Evolutionary conservation across 2,797 vertebrate species (phyloP).

Genomic region (Amblyraja radiata): DNA sequence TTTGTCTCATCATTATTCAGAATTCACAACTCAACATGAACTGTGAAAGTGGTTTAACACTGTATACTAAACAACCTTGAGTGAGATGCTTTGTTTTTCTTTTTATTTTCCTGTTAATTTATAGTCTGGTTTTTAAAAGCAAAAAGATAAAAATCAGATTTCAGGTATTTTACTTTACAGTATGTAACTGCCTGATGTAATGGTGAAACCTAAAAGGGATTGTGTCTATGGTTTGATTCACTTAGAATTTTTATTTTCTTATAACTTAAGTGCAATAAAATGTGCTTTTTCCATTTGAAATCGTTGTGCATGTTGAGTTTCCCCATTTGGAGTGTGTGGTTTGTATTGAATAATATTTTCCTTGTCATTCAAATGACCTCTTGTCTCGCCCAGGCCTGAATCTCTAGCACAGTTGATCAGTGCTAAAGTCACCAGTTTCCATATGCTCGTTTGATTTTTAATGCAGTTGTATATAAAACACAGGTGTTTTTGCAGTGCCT

Average conservation of each 20-base stretch:
- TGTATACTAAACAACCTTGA: slow-evolving; percentile 94
- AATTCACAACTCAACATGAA: slow-evolving; percentile 98
- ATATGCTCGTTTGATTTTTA: neutral
- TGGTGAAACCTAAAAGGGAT: slow-evolving; percentile 97
- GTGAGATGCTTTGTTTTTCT: slow-evolving; percentile 66
- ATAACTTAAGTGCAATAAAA: slow-evolving; percentile 99
- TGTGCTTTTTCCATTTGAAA: slow-evolving; percentile 76
- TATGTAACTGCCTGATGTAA: slow-evolving; percentile 97
- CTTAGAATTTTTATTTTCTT: slow-evolving; percentile 99
- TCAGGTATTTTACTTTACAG: slow-evolving; percentile 91
- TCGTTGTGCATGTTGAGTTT: slow-evolving; percentile 59
- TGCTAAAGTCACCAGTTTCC: neutral
- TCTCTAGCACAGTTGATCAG: neutral
- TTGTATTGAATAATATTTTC: neutral
- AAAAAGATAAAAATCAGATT: slow-evolving; percentile 82
- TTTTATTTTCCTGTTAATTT: slow-evolving; percentile 82
- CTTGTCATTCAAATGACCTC: neutral
- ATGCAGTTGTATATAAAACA: neutral
- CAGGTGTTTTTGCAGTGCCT: neutral
- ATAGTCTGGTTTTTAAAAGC: slow-evolving; percentile 85
- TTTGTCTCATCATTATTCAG: slow-evolving; percentile 93
- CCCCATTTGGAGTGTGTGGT: slow-evolving; percentile 33
- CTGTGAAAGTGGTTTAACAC: slow-evolving; percentile 99
- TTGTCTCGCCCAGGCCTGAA: neutral
- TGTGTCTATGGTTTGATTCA: slow-evolving; percentile 99